Evolutionary conservation across 92 coral and sea anemone genomes (phyloP).

Genomic region (Chrysogorgia sp.): DNA sequence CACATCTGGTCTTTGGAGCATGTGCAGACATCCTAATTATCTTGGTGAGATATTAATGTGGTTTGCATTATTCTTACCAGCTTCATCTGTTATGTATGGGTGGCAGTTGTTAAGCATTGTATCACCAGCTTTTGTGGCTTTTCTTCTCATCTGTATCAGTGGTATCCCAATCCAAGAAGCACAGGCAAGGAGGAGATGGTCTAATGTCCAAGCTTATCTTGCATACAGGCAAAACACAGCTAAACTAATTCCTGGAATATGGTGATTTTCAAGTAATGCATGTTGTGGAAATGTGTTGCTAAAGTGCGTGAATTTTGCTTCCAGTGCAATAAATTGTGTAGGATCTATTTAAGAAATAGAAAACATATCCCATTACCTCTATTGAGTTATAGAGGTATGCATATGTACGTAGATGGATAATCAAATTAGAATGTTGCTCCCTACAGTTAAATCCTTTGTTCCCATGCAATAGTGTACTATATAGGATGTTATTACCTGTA

Average conservation of each 20-base stretch:
- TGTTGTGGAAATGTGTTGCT: too few species aligned
- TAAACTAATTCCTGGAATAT: conserved; percentile 77
- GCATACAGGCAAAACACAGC: conserved; percentile 78
- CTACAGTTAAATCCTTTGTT: too few species aligned
- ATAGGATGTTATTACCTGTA: too few species aligned
- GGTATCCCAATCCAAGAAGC: conserved; percentile 86
- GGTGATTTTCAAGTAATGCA: conserved; percentile 56
- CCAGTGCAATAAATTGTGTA: too few species aligned
- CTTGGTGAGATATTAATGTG: conserved; percentile 93
- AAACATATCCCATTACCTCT: too few species aligned
- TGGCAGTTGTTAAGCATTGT: conserved; percentile 71
- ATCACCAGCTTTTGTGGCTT: conserved; percentile 84
- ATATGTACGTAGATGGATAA: too few species aligned
- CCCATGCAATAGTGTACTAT: too few species aligned
- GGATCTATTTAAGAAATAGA: too few species aligned
- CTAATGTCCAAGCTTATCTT: conserved; percentile 66
- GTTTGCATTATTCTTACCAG: conserved; percentile 83
- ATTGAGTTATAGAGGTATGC: too few species aligned
- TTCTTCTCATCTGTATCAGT: conserved; percentile 67
- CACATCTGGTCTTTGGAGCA: conserved; percentile 89
- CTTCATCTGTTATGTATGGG: conserved; percentile 86
- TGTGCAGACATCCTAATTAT: conserved; percentile 88
- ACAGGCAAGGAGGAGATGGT: conserved; percentile 86
- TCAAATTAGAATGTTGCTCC: too few species aligned
- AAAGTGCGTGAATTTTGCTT: too few species aligned